Percentiles rank a stretch among this genome's conserved stretches.
Evolutionary conservation across 2,888 invertebrate genomes (phyloP).

Genomic region (Theretra japonica): DNA sequence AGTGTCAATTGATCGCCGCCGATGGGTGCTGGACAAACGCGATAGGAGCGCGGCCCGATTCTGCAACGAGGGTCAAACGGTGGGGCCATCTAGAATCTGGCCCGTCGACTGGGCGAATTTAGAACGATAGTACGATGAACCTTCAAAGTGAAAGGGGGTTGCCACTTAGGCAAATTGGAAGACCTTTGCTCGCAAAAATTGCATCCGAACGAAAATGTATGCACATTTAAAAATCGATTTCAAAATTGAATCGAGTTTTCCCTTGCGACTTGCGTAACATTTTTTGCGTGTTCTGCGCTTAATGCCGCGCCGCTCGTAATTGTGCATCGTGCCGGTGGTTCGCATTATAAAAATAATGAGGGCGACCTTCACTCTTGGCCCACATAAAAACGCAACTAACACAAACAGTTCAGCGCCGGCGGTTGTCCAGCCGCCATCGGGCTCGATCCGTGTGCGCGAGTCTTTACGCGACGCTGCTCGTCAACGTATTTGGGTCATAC

Average conservation of each 20-base stretch:
- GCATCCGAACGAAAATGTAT: not conserved
- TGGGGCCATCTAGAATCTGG: conserved; percentile 75
- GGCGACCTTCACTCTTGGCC: conserved; percentile 62
- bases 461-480: conserved; percentile 33
- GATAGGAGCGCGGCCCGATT: conserved; percentile 67
- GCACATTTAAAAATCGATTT: conserved; percentile 37
- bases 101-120: conserved; percentile 60
- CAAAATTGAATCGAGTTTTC: conserved; percentile 28
- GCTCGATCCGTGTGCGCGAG: conserved; percentile 39
- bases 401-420: conserved; percentile 40
- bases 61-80: conserved; percentile 77
- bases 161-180: not conserved
- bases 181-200: not conserved
- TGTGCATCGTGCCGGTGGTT: conserved; percentile 52
- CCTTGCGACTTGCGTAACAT: conserved; percentile 35
- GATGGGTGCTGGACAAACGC: conserved; percentile 77
- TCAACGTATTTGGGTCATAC: conserved; percentile 15
- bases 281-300: conserved; percentile 27
- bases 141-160: conserved; percentile 24
- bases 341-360: conserved; percentile 67
- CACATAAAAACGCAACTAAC: conserved; percentile 51
- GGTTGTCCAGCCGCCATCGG: conserved; percentile 64
- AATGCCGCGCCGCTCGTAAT: conserved; percentile 37
- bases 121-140: conserved; percentile 64
- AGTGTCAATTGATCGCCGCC: conserved; percentile 78